A percentile compares a stretch with the other conserved stretches of the same genome.
Conservation (phyloP, 2,888 invertebrate species). For the Dendrolimus pini region DNA sequence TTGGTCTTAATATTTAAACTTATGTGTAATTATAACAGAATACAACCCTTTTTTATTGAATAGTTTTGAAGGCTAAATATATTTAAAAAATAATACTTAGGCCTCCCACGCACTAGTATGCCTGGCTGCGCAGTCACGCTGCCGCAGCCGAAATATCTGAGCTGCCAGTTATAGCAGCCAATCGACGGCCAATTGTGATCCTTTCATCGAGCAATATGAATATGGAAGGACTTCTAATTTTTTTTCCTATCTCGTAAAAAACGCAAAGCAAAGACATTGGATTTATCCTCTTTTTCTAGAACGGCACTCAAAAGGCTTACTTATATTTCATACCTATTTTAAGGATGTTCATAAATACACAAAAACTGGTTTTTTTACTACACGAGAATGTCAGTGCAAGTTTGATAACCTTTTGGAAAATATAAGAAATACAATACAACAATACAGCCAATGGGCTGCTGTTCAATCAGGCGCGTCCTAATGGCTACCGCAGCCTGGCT, state of each 20-base stretch:
- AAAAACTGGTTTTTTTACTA: not conserved
- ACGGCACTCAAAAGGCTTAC: conserved; percentile 3
- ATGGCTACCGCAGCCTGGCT: not conserved
- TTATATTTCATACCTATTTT: not conserved
- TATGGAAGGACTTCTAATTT: conserved; percentile 1
- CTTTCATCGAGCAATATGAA: not conserved
- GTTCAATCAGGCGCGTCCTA: too few relatives aligned
- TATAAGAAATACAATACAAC: not conserved
- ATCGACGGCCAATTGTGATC: not conserved
- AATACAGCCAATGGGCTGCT: not conserved
- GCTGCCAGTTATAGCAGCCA: not conserved
- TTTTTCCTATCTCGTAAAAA: conserved; percentile 3
- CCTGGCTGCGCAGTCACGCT: not conserved
- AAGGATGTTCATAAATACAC: not conserved
- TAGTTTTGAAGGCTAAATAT: too few relatives aligned
- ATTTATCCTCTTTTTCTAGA: conserved; percentile 6
- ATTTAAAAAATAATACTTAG: not conserved
- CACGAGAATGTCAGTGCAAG: not conserved
- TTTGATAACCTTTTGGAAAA: not conserved
- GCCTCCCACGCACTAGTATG: not conserved
- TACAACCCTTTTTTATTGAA: too few relatives aligned
- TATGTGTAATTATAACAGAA: too few relatives aligned
- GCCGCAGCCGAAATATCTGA: too few relatives aligned
- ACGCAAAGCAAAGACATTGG: conserved; percentile 8
- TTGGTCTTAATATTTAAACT: too few relatives aligned